Evolutionary conservation across 2,113 vertebrate species (phyloP).

Genomic region (Phalacrocorax pelagicus): DNA sequence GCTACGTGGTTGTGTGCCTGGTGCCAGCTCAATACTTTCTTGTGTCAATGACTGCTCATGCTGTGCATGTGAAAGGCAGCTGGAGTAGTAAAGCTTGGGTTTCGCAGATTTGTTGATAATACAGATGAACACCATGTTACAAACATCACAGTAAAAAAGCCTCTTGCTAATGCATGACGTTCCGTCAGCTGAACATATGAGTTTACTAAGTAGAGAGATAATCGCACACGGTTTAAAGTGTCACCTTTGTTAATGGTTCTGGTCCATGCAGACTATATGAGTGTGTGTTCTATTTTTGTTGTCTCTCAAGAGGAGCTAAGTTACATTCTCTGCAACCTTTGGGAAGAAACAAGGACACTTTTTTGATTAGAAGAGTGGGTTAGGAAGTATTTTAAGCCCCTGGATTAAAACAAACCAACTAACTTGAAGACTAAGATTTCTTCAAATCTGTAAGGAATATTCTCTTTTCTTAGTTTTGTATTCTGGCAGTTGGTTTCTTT

Average conservation of each 20-base stretch:
- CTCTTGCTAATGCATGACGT: neutral
- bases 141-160: neutral
- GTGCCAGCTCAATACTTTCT: slow-evolving; percentile 13
- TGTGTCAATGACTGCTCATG: neutral
- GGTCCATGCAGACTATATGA: neutral
- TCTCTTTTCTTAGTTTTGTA: neutral
- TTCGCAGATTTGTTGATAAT: slow-evolving; percentile 31
- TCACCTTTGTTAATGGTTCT: neutral
- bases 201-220: neutral
- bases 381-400: neutral
- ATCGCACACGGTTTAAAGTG: neutral
- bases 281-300: slow-evolving; percentile 4
- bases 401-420: neutral
- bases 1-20: neutral
- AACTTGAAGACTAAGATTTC: neutral
- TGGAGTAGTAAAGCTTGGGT: slow-evolving; percentile 20
- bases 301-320: neutral
- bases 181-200: neutral
- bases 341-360: neutral
- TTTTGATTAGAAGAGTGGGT: neutral
- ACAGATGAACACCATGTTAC: neutral
- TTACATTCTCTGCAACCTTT: neutral
- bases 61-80: slow-evolving; percentile 3
- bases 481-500: neutral
- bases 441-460: neutral